Base-by-base conservation (phyloP, 2,888 invertebrate genomes). In the Ichneumon xanthorius region DNA sequence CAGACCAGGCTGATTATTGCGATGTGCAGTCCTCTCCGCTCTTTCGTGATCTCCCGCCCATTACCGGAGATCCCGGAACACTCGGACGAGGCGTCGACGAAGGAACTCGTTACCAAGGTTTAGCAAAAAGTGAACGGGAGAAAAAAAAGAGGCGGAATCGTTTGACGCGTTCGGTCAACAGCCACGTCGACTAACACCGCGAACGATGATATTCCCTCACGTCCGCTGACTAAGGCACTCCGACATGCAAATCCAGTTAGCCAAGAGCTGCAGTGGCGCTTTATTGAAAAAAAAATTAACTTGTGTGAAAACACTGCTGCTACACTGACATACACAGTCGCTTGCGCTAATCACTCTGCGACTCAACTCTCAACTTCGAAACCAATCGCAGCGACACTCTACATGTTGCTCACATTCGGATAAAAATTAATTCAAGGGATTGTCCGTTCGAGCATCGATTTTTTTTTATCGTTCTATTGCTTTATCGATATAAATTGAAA, bases 171-270 rank as follows among this genome's bases (percentile, higher is more conserved):
- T 58, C 80, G 82, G 68, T 55, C 76, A 68, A 40, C 82, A 72
- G 85, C 84, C 80, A 82, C 87, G 77, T 88, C 89, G 88, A 87
- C 90, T 88, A 86, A 82, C 77, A 82, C 85, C 85, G 83, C 87
- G 80, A 86, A 71, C 63, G 77, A 63, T 30, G 77, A 16, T 48
- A 48, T 79, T 80, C 78, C 75, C 50, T 75, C 70, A 70, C 61
- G 80, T 68, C 63, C 87, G 91, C 91, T 90, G 90, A 92, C 90
- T 90, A 90, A 92, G 90, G 89, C 89, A 90, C 92, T 92, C 85
- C 88, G 88, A 87, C 89, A 92, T 92, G 92, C 90, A 92, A 92
- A 92, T 92, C 88, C 87, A 30, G 82, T 84, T 88, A 53, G 77
- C 73, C 72, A 48, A 73, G 81, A 72, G 65, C 77, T 50, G 67